Evolutionary conservation across 2,797 vertebrate genomes (phyloP), one percentile per base, ranked within the genome.

Genomic region (Glyptemys insculpta): DNA sequence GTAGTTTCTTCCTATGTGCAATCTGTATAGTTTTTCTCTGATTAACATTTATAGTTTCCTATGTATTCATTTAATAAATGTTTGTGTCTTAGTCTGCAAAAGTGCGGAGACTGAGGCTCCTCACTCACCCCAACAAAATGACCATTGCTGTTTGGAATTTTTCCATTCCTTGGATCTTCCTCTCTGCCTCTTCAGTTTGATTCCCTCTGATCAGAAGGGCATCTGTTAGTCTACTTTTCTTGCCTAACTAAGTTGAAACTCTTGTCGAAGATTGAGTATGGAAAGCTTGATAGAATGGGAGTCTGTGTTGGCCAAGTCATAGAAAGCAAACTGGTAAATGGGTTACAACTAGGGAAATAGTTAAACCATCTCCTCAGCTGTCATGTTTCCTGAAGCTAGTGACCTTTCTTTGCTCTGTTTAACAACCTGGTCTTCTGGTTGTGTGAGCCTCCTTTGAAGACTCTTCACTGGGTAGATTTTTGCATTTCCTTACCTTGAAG

Each of bases 51-150:
- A 44, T 44, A 12, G 23, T 47, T 76, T 47, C 44, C 12, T 78
- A 16, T 47, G 14, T 49, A 8, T 47, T 74, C 37, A 41, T 78
- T 78, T 47, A 76, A 44, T 44, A 27, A 44, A 78, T 78, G 14
- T 47, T 76, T 47, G 23, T 76, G 72, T 25, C 12, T 27, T 47
- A 47, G 72, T 76, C 72, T 15, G 41, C 41, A 76, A 5, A 76
- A 76, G 23, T 31, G 0, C 0, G 11, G 7, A 21, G 56, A 14
- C 6, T 3, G 0, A 86, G 54, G 4, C 7, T 86, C 14, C 37
- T 86, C 4, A 2, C 37, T 54, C 54, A 54, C 86, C 57, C 65
- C 50, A 90, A n/a, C 4, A 72, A 15, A 10, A 49, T n/a, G 79
- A 29, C 85, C 2, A 0, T 1, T 1, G 31, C 53, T 59, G 0